These are phyloP conservation scores for Cyprinus carpio DNA, from an alignment of 2,113 vertebrate species.

Conservation along the genomic window DNA sequence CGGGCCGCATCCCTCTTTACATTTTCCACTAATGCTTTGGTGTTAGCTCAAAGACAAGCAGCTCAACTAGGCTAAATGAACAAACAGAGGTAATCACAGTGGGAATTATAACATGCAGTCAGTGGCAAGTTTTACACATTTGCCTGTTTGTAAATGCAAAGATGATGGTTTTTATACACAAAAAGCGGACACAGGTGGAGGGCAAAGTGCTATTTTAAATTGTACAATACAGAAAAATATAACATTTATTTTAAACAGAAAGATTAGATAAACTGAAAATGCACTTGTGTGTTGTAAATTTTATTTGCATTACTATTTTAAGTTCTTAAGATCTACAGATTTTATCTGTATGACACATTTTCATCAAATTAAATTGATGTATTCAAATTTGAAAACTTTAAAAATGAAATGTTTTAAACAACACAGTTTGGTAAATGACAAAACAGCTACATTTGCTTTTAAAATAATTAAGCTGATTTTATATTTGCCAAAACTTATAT, in stretches of 20 bases:
- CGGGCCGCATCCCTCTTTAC: slow-evolving; percentile 4
- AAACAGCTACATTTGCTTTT: too few relatives aligned
- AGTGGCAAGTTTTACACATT: not conserved
- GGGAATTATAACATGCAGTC: slow-evolving; percentile 16
- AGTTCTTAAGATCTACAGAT: not conserved
- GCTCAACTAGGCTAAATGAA: slow-evolving; percentile 9
- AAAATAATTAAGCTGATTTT: too few relatives aligned
- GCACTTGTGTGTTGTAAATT: too few relatives aligned
- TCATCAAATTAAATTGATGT: not conserved
- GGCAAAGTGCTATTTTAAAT: not conserved
- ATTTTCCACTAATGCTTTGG: slow-evolving; percentile 38
- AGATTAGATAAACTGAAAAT: not conserved
- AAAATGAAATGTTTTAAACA: too few relatives aligned
- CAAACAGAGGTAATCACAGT: slow-evolving; percentile 5
- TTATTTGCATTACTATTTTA: too few relatives aligned
- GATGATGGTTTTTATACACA: slow-evolving; percentile 2
- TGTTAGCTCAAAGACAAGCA: slow-evolving; percentile 20
- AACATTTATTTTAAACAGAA: not conserved
- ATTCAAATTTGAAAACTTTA: too few relatives aligned
- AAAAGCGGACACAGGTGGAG: slow-evolving; percentile 22
- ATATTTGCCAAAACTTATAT: not conserved
- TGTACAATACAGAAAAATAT: not conserved
- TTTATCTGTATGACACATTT: not conserved
- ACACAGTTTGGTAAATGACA: too few relatives aligned
- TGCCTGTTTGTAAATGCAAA: slow-evolving; percentile 24